Evolutionary conservation across 2,797 vertebrate genomes (phyloP), one percentile per base, ranked within the genome.

Genomic region (Salarias fasciatus): DNA sequence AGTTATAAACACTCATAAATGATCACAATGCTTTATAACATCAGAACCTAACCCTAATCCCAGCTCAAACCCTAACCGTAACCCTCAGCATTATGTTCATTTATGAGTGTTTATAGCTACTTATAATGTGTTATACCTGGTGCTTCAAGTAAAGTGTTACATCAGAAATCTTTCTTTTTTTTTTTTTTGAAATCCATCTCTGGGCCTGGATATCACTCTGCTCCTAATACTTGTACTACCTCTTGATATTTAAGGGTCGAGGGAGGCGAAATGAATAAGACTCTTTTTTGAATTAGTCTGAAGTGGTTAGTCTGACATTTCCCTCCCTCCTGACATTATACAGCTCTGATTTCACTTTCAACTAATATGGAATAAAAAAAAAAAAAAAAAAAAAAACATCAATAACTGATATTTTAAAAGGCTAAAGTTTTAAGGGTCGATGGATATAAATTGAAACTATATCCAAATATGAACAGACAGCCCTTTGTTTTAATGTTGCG

Each of bases 171-270:
- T 2, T 24, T 24, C 18, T 3, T 45, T 2, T 11, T 3, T 8
- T 5, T 24, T 44, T 44, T 50, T 18, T 40, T 18, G 11, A 35
- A 33, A 43, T 11, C 29, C 6, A 31, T 15, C 29, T 11, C 13
- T 24, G 18, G 24, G 3, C 36, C 44, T 31, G 15, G 48, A 47
- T 59, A 43, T 49, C 49, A 66, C 13, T 63, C 62, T 51, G 35
- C 15, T 45, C 15, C 40, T 28, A 9, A 56, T 6, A 9, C 31
- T 10, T 37, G 41, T 15, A 45, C 15, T 46, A 28, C 35, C 31
- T 30, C n/a, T 24, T 55, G 29, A 46, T 36, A 35, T 52, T 53
- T 8, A 3, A 54, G 28, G 33, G 47, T 54, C 24, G 36, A 10
- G 9, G 11, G 40, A 15, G 14, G 36, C 7, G 47, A 57, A 62